Conservation (phyloP, 2,888 invertebrate genomes). For the Drosophila pegasa region DNA sequence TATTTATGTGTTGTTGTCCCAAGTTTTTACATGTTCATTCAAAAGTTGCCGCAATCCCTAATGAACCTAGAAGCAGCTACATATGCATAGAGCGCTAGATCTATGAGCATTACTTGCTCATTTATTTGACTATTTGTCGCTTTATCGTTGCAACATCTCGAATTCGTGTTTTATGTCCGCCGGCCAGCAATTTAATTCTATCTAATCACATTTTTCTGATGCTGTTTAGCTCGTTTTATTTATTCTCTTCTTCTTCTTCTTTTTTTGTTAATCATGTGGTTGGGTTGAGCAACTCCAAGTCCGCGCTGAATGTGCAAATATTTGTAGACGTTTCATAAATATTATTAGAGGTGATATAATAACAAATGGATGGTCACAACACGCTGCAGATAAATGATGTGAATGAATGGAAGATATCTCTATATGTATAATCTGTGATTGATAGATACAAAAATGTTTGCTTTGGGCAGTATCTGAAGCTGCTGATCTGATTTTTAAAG, state of each 20-base stretch:
- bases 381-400: not conserved
- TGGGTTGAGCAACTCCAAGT: not conserved
- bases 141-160: slow-evolving; percentile 2
- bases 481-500: too few relatives aligned
- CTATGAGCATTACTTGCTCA: not conserved
- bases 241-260: too few relatives aligned
- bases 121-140: not conserved
- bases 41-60: slow-evolving; percentile 10
- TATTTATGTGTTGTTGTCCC: slow-evolving; percentile 24
- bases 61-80: slow-evolving; percentile 4
- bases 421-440: not conserved
- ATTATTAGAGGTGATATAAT: slow-evolving; percentile 7
- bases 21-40: slow-evolving; percentile 19
- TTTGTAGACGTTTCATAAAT: not conserved
- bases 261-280: not conserved
- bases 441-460: not conserved
- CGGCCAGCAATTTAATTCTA: not conserved
- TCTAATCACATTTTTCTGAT: not conserved
- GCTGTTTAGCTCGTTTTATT: not conserved
- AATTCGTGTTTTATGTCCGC: not conserved
- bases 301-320: not conserved
- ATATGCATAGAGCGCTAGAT: not conserved
- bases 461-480: not conserved
- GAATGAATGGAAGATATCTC: not conserved
- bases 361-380: not conserved